Conservation (phyloP, 1,140 invertebrate genomes). For the Drosophila mauritiana region DNA sequence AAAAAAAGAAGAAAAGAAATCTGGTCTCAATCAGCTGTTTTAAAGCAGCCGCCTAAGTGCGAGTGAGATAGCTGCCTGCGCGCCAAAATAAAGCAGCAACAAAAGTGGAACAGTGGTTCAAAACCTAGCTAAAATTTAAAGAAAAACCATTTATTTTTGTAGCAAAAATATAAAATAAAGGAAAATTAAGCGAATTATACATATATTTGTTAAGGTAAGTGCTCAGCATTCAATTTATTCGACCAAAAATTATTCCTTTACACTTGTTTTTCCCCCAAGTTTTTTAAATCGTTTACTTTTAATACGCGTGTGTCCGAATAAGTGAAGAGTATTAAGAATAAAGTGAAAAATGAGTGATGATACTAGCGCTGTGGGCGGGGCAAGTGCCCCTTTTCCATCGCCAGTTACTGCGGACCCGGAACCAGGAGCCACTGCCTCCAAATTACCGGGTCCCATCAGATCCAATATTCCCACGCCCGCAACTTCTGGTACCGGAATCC, state of each 20-base stretch:
- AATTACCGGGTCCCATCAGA: constrained; percentile 32
- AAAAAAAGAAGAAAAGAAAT: constrained; percentile 40
- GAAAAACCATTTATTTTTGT: constrained; percentile 15
- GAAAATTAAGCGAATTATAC: constrained; percentile 6
- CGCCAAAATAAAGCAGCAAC: constrained; percentile 54
- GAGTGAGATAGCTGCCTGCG: constrained; percentile 53
- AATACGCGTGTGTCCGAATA: constrained; percentile 61
- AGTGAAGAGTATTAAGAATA: constrained; percentile 61
- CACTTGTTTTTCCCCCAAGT: constrained; percentile 14
- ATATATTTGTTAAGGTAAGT: constrained; percentile 58
- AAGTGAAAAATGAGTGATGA: constrained; percentile 39
- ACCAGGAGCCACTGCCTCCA: constrained; percentile 10
- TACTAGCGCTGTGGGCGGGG: constrained; percentile 2
- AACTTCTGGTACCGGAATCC: constrained; percentile 61
- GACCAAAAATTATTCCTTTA: not conserved
- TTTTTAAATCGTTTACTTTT: constrained; percentile 51
- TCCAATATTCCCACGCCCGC: constrained; percentile 70
- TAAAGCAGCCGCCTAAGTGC: constrained; percentile 23
- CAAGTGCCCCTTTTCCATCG: constrained; percentile 6
- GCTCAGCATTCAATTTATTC: constrained; percentile 18
- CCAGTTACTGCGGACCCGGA: constrained; percentile 21
- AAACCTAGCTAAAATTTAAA: constrained; percentile 4
- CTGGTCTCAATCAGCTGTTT: constrained; percentile 64
- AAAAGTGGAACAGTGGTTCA: constrained; percentile 46
- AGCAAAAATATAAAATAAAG: not conserved